Evolutionary conservation across 2,888 invertebrate genomes (phyloP), one percentile per base, ranked within the genome.

Genomic region (Trissolcus japonicus): DNA sequence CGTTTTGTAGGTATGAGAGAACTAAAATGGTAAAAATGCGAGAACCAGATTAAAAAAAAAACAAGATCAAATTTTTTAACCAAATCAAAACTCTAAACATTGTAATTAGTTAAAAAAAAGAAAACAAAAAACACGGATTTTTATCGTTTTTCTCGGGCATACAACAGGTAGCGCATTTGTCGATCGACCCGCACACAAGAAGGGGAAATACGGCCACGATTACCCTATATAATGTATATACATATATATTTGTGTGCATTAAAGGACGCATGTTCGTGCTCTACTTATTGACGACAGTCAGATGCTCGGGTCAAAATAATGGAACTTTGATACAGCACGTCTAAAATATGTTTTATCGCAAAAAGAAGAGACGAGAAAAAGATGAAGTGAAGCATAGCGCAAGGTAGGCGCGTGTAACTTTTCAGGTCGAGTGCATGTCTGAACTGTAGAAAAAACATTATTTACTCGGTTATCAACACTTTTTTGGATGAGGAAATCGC

Each of bases 201-300:
- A 69, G 76, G 76, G 69, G 63, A 79, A 79, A 74, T 71, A 76
- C 63, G 67, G 66, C 63, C 69, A 76, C 56, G 76, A 74, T 75
- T 76, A 76, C 63, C 71, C 68, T 75, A 67, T 67, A 67, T 72
- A 65, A 17, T 60, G 67, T 68, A 68, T 67, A 67, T 67, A 68
- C 69, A 57, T 76, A 66, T 60, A 72, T 68, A 73, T 73, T 60
- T 61, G 72, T 72, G 75, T 78, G 69, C 78, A 78, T 78, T 73
- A 73, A 78, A 78, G 73, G 78, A 78, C 78, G 73, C 73, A 60
- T 65, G 69, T 74, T 77, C 73, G 73, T 78, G 78, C 73, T 74
- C 73, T 62, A 78, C 68, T 73, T 78, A 74, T 78, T 69, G 78
- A 78, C 78, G 69, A 74, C 73, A 71, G 76, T 66, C 60, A 65